Conservation (phyloP, 2,888 invertebrate genomes). For the Platycnemis pennipes region DNA sequence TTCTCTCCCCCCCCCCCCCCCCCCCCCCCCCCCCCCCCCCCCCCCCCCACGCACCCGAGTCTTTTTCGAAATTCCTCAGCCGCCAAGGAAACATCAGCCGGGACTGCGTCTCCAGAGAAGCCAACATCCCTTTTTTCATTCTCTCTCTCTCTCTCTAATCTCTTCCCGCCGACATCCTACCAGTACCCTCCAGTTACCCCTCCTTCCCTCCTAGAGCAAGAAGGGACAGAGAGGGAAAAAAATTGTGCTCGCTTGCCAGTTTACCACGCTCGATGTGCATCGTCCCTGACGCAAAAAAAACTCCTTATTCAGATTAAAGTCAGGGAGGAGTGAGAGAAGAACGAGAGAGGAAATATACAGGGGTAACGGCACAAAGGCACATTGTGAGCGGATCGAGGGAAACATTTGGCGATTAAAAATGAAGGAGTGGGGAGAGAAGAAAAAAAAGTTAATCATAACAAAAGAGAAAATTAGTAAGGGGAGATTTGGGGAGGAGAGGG, state of each 20-base stretch:
- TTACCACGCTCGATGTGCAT: not conserved
- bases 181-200: not conserved
- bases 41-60: not conserved
- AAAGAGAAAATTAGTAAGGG: not conserved
- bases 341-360: not conserved
- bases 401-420: constrained; percentile 36
- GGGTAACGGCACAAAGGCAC: not conserved
- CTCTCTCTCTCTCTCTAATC: not conserved
- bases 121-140: not conserved
- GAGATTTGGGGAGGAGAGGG: not conserved
- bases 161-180: not conserved
- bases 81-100: not conserved
- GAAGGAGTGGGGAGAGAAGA: not conserved
- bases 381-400: not conserved
- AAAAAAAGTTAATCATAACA: constrained; percentile 23
- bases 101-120: not conserved
- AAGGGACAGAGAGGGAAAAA: not conserved
- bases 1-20: not conserved
- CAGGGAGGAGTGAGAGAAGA: not conserved
- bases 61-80: constrained; percentile 12
- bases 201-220: too few species aligned
- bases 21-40: not conserved
- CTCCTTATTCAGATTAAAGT: constrained; percentile 1
- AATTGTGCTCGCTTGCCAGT: not conserved
- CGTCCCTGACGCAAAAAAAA: not conserved